Base-by-base conservation (phyloP, 2,113 vertebrate species). In the Capreolus pygargus region DNA sequence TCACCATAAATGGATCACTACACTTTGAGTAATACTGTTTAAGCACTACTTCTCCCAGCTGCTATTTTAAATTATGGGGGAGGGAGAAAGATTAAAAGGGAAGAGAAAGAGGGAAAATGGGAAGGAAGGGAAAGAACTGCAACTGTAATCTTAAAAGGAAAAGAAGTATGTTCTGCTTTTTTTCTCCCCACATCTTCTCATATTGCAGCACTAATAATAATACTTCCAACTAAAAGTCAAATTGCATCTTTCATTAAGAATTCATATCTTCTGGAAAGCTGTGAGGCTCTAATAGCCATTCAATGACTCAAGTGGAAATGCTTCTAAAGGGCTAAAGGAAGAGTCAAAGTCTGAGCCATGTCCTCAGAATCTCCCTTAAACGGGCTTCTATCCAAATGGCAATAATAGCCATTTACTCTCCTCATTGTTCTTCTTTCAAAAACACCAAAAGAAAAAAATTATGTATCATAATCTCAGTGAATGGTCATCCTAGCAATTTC, bases 211-310 rank as follows among this genome's bases (percentile, higher is more conserved):
- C 14, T 43, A 64, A 36, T n/a, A 86, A 10, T 16, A 96, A 58
- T 13, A 79, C n/a, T 47, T 94, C 87, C 95, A 83, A 96, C n/a
- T 86, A 93, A 91, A 90, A 89, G 86, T 6, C 7, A 15, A 50
- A 14, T 67, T 17, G 30, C 9, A 7, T 91, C 57, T 89, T 98
- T 87, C 60, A 78, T 95, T 89, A 91, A 50, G 74, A 92, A 91
- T 83, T 94, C 45, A 52, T 17, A 92, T 55, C 64, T 93, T 57
- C 79, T 96, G 33, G 94, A 95, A 96, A 1, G 27, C 13, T 92
- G 86, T 67, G 67, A 92, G 83, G 36, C 47, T 92, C 81, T 33
- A 55, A 97, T 55, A 91, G 81, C 86, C 81, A 57, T 91, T 52
- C 45, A 58, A 0, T 2, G 54, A 85, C n/a, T 86, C 91, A 21